Percentiles rank a stretch among this genome's conserved stretches.
Conservation (phyloP, 2,888 invertebrate species). For the Clanis bilineata region DNA sequence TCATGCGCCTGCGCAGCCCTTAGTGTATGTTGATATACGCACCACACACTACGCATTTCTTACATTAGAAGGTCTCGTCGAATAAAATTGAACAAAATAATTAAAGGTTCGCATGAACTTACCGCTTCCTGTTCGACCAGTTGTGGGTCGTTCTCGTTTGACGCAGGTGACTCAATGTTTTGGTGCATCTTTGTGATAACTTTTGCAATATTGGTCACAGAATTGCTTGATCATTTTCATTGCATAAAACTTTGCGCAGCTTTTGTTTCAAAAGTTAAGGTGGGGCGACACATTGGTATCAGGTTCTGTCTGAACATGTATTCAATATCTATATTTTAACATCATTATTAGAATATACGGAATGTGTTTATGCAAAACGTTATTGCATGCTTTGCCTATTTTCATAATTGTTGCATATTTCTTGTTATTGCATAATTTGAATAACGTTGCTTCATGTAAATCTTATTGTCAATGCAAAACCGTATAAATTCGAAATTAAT, state of each 20-base stretch:
- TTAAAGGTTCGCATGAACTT: neutral
- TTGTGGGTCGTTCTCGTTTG: neutral
- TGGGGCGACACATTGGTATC: neutral
- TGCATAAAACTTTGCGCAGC: neutral
- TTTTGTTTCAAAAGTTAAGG: neutral
- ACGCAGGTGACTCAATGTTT: neutral
- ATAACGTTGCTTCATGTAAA: neutral
- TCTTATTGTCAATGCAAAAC: neutral
- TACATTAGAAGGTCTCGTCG: neutral
- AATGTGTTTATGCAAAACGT: neutral
- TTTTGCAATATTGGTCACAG: neutral
- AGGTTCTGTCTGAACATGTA: neutral
- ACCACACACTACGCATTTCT: neutral
- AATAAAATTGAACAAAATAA: neutral
- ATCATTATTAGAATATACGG: neutral
- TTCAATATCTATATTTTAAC: neutral
- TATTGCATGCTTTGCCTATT: neutral
- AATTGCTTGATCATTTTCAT: neutral
- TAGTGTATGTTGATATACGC: slow-evolving; percentile 17
- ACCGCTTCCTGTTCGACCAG: neutral
- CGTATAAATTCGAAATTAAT: neutral
- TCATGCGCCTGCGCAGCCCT: slow-evolving; percentile 55
- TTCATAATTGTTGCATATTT: neutral
- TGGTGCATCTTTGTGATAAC: neutral
- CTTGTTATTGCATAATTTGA: neutral